Evolutionary conservation across 2,888 invertebrate genomes (phyloP), one percentile per base, ranked within the genome.

Genomic region (Hemicrepidius hirtus): DNA sequence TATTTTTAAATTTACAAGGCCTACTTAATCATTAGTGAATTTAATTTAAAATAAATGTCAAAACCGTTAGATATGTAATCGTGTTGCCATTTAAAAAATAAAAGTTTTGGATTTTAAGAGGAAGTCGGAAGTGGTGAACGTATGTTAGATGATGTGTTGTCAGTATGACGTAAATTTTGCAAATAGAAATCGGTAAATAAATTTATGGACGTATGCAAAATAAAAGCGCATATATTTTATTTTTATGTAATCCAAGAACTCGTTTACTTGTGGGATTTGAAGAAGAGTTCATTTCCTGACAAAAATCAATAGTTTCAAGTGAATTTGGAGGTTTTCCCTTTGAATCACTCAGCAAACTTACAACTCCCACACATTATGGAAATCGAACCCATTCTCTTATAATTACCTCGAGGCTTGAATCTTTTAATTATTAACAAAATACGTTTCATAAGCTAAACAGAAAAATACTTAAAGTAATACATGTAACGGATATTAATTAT

Each of bases 191-290:
- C 53, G 13, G 13, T 32, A 32, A 24, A 6, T 24, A 28, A 24
- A 24, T 53, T 53, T 53, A 53, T 28, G 13, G 28, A 4, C 53
- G 12, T 28, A 53, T 53, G 49, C 49, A 49, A 49, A 49, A 49
- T 49, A 49, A 12, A 32, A 32, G 32, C 9, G 32, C 32, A 32
- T 32, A 32, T 32, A 32, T 32, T 32, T 32, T 9, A 32, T 44
- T 44, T 44, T 44, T 44, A 44, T 18, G 44, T 44, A 44, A 44
- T 44, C 5, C 13, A 4, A n/a, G 44, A 44, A 44, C n/a, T n/a
- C 16, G 44, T 18, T 18, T 44, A 4, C 13, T 2, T 40, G n/a
- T 37, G 3, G 9, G 37, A 37, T 12, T 2, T 24, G 13, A 40
- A 44, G 44, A 44, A 44, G 44, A 44, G 44, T 44, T 44, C 7